Evolutionary conservation across 2,888 invertebrate genomes (phyloP).

Genomic region (Ennomos quercinarius): DNA sequence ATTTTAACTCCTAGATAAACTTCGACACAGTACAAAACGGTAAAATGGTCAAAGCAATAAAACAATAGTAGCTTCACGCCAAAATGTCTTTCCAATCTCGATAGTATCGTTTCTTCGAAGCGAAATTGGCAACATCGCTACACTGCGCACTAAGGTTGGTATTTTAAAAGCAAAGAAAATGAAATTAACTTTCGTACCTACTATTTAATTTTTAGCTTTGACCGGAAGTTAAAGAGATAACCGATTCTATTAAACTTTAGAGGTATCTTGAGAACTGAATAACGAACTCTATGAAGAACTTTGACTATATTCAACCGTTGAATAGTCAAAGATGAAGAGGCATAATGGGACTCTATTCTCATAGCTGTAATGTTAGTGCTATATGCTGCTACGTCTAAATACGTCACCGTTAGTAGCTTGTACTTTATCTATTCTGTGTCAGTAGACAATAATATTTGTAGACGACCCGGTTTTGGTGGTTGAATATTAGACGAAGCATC

Average conservation of each 20-base stretch:
- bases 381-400: too few relatives aligned
- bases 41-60: slow-evolving; percentile 30
- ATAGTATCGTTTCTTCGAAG: slow-evolving; percentile 26
- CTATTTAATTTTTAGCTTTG: background rate
- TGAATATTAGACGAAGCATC: too few relatives aligned
- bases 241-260: background rate
- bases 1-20: background rate
- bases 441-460: too few relatives aligned
- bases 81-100: slow-evolving; percentile 35
- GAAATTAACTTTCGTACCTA: slow-evolving; percentile 4
- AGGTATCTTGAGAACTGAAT: background rate
- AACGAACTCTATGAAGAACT: background rate
- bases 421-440: too few relatives aligned
- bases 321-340: too few relatives aligned
- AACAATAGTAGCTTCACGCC: slow-evolving; percentile 27
- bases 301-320: too few relatives aligned
- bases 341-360: too few relatives aligned
- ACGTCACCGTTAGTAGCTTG: too few relatives aligned
- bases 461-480: too few relatives aligned
- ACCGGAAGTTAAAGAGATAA: background rate
- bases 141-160: slow-evolving; percentile 25
- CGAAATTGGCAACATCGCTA: slow-evolving; percentile 30
- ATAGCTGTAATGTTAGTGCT: too few relatives aligned
- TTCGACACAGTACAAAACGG: slow-evolving; percentile 4
- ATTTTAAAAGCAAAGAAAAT: slow-evolving; percentile 33